Conservation (phyloP, 2,113 vertebrate species). For the Pygathrix nemaeus region DNA sequence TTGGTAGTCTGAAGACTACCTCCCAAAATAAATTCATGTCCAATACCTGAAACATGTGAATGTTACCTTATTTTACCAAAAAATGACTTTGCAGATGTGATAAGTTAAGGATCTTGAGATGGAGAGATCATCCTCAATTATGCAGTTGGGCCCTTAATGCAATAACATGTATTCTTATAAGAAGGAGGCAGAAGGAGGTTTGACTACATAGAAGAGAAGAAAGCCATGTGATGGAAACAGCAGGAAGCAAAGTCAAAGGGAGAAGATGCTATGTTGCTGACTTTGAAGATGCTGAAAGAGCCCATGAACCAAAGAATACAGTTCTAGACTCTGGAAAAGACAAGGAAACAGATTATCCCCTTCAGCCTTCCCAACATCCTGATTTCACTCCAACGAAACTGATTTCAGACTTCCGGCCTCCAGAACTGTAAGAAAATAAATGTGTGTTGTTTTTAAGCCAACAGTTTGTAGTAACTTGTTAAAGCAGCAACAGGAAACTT, state of each 20-base stretch:
- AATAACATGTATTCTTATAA: not conserved
- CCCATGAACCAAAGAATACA: not conserved
- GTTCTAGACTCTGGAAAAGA: not conserved
- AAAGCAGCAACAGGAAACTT: not conserved
- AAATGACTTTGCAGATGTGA: not conserved
- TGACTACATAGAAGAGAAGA: not conserved
- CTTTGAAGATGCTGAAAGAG: not conserved
- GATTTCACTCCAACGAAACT: not conserved
- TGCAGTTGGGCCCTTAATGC: not conserved
- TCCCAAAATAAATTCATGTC: not conserved
- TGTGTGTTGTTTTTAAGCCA: not conserved
- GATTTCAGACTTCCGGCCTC: not conserved
- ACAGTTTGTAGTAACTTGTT: not conserved
- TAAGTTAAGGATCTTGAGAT: slow-evolving; percentile 26
- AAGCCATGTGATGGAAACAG: not conserved
- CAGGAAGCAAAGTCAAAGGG: not conserved
- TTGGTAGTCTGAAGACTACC: not conserved
- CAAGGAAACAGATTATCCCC: not conserved
- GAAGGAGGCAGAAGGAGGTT: not conserved
- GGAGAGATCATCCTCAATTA: slow-evolving; percentile 4
- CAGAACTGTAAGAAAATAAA: not conserved
- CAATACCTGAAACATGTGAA: slow-evolving; percentile 16
- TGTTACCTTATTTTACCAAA: not conserved
- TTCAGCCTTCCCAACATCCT: not conserved
- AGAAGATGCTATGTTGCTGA: not conserved